Percentiles rank a stretch among this genome's conserved stretches.
These are phyloP conservation scores for Polydrusus cervinus DNA, from an alignment of 2,888 invertebrate species.

Conservation along the genomic window DNA sequence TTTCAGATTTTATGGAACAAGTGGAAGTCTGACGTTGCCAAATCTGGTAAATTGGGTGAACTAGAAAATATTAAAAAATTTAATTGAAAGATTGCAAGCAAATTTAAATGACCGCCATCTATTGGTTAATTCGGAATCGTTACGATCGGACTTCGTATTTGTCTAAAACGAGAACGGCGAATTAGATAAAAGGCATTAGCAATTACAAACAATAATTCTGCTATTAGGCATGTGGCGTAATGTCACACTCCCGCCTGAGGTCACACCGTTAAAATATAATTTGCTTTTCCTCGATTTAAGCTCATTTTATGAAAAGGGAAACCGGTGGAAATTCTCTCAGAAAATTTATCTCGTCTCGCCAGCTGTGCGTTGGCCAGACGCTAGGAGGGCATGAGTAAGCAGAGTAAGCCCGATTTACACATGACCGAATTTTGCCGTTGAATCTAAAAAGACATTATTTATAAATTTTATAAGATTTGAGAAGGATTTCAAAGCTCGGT, in stretches of 20 bases:
- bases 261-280: background rate
- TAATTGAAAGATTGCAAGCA: too few species aligned
- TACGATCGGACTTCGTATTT: too few species aligned
- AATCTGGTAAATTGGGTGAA: too few species aligned
- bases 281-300: background rate
- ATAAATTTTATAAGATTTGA: background rate
- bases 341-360: constrained; percentile 25
- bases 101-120: too few species aligned
- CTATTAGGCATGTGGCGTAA: background rate
- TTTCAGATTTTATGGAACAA: too few species aligned
- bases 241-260: background rate
- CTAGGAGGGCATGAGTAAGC: constrained; percentile 3
- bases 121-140: too few species aligned
- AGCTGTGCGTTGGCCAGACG: constrained; percentile 22
- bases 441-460: background rate
- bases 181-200: background rate
- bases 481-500: background rate
- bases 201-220: background rate
- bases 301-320: constrained; percentile 9
- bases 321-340: constrained; percentile 8
- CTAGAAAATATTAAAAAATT: too few species aligned
- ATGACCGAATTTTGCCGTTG: constrained; percentile 17
- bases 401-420: constrained; percentile 3
- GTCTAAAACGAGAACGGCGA: too few species aligned
- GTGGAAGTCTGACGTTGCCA: too few species aligned